Evolutionary conservation across 2,113 vertebrate genomes (phyloP).

Genomic region (Strix uralensis): DNA sequence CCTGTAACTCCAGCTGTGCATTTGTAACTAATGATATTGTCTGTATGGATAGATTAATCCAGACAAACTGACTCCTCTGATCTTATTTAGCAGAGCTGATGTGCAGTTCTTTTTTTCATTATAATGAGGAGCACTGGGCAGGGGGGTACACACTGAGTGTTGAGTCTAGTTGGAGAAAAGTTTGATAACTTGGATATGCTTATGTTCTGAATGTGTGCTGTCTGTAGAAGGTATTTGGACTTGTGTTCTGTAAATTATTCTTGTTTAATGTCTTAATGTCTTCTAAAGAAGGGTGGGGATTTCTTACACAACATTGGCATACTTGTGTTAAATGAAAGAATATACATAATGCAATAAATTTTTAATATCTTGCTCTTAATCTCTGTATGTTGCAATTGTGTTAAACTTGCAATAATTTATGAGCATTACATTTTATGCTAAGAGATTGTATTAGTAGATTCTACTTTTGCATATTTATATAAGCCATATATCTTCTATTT

Average conservation of each 20-base stretch:
- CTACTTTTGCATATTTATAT: neutral
- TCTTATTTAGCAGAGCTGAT: neutral
- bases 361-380: neutral
- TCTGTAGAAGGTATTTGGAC: neutral
- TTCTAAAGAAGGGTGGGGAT: neutral
- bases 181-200: neutral
- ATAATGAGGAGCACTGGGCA: neutral
- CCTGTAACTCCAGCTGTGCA: accelerated
- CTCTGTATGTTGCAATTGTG: neutral
- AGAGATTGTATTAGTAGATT: neutral
- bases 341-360: neutral
- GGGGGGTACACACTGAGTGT: neutral
- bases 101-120: neutral
- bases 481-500: neutral
- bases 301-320: neutral
- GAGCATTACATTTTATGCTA: neutral
- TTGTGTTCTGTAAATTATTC: neutral
- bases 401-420: neutral
- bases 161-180: neutral
- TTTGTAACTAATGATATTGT: neutral
- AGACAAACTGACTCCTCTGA: neutral
- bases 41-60: neutral
- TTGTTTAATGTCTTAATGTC: neutral
- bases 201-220: neutral
- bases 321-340: neutral